A percentile compares a stretch with the other conserved stretches of the same genome.
Conservation (phyloP, 1,140 invertebrate genomes). For the Doryteuthis pealeii region DNA sequence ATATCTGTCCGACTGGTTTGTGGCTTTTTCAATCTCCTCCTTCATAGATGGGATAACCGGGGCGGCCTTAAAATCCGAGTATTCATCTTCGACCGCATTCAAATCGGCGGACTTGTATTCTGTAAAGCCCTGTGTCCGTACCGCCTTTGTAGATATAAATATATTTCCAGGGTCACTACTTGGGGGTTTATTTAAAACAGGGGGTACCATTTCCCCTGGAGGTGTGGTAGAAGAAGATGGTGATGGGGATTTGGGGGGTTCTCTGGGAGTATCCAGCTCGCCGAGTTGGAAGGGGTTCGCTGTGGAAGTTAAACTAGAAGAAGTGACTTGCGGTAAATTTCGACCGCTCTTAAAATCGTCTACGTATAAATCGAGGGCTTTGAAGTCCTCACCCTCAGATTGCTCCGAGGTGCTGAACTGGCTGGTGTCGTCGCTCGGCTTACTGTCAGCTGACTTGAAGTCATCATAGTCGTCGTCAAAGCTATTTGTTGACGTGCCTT, state of each 20-base stretch:
- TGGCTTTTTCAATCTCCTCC: constrained; percentile 12
- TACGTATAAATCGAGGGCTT: constrained; percentile 49
- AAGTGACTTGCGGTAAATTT: constrained; percentile 29
- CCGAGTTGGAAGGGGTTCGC: not conserved
- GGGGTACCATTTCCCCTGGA: not conserved
- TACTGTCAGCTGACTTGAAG: constrained; percentile 64
- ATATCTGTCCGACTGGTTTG: constrained; percentile 57
- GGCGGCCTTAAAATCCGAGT: constrained; percentile 25
- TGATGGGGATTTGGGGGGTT: not conserved
- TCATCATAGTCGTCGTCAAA: constrained; percentile 66
- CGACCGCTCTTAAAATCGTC: constrained; percentile 43
- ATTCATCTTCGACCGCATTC: constrained; percentile 1
- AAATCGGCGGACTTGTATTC: constrained; percentile 1
- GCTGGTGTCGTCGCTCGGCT: constrained; percentile 46
- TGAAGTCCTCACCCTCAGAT: constrained; percentile 54
- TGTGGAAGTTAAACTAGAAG: not conserved
- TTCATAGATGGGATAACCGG: constrained; percentile 8
- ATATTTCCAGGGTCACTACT: not conserved
- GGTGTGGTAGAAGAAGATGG: not conserved
- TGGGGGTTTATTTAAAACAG: not conserved
- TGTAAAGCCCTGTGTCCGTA: not conserved
- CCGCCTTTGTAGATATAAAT: too few species aligned
- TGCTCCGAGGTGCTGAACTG: constrained; percentile 51
- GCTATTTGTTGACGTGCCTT: constrained; percentile 45
- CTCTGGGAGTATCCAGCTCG: constrained; percentile 25